phyloP scores from a whole-genome alignment of 2,797 vertebrate species.

The Tokudaia muenninki region DNA sequence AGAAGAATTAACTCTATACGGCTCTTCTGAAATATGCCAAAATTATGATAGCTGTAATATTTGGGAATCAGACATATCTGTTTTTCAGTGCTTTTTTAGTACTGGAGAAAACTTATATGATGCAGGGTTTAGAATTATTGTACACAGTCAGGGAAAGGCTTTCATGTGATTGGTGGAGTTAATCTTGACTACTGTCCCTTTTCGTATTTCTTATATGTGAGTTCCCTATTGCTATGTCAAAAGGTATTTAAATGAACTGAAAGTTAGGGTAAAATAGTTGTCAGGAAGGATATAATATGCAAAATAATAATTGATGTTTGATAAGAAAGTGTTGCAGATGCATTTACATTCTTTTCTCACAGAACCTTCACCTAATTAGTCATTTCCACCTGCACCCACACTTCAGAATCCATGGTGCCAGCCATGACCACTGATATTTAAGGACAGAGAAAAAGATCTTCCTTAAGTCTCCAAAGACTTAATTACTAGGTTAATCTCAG shows the following conservation, averaged over 20 bases:
- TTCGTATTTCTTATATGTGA: neutral
- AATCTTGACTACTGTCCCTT: neutral
- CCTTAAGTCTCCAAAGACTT: neutral
- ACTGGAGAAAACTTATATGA: neutral
- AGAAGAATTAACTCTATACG: neutral
- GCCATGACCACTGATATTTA: neutral
- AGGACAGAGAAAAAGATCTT: neutral
- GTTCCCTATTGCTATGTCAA: neutral
- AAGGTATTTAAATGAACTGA: neutral
- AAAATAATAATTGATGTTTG: neutral
- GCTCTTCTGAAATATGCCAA: neutral
- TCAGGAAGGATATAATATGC: neutral
- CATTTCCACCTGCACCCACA: neutral
- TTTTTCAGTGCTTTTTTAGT: neutral
- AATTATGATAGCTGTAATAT: neutral
- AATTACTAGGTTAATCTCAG: neutral
- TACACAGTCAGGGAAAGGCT: neutral
- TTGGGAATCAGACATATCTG: neutral
- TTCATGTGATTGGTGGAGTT: neutral
- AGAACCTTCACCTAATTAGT: no score
- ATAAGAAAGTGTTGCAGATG: rapidly evolving
- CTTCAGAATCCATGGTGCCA: rapidly evolving
- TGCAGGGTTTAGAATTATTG: neutral
- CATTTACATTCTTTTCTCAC: no score
- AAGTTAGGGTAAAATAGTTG: neutral